These are phyloP conservation scores for Rotaria macrura DNA, from an alignment of 2,888 invertebrate genomes.

Conservation along the genomic window DNA sequence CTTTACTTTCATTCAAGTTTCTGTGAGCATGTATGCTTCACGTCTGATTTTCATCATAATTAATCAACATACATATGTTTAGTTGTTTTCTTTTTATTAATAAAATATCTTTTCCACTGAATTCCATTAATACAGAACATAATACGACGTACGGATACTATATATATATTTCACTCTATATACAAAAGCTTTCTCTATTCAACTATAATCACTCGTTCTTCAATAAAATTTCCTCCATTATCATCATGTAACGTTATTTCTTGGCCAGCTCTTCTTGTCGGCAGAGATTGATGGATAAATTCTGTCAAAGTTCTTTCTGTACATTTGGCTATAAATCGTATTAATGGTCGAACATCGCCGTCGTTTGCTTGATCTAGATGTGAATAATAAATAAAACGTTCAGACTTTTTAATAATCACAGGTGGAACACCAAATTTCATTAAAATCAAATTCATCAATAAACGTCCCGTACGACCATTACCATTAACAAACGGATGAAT, in stretches of 20 bases:
- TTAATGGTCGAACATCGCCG: conserved; percentile 86
- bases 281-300: conserved; percentile 13
- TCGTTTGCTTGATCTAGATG: conserved; percentile 78
- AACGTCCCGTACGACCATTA: conserved; percentile 83
- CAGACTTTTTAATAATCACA: conserved; percentile 77
- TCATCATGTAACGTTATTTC: not conserved
- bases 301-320: conserved; percentile 26
- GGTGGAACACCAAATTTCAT: conserved; percentile 87
- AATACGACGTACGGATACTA: not conserved
- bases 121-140: not conserved
- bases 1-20: too few relatives aligned
- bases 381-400: conserved; percentile 64
- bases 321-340: conserved; percentile 84
- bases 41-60: too few relatives aligned
- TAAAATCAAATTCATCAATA: conserved; percentile 86
- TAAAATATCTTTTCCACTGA: not conserved
- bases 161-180: not conserved
- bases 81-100: not conserved
- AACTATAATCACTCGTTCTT: conserved; percentile 9
- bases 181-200: not conserved
- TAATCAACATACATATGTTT: too few relatives aligned
- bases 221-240: not conserved
- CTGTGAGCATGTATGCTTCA: too few relatives aligned
- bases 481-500: conserved; percentile 95
- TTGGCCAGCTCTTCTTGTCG: not conserved